Percentiles rank a stretch among this genome's conserved stretches.
These are phyloP conservation scores for Agrochola circellaris DNA, from an alignment of 2,888 invertebrate genomes.

Conservation along the genomic window DNA sequence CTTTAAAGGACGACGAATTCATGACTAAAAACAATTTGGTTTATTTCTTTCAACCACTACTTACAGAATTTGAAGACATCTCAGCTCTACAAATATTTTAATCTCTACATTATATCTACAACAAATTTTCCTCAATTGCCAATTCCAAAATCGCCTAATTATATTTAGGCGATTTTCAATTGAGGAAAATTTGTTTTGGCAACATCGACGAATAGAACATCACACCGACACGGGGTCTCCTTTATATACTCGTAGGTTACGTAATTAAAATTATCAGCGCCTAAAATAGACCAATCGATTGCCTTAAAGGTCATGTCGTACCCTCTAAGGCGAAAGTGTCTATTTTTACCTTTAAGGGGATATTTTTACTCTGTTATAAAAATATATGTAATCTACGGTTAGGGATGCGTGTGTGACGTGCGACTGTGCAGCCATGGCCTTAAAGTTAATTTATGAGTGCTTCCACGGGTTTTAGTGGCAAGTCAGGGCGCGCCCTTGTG, in stretches of 20 bases:
- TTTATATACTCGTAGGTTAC: conserved; percentile 11
- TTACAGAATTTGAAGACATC: neutral
- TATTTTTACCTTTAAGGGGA: conserved; percentile 31
- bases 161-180: neutral
- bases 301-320: conserved; percentile 33
- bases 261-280: conserved; percentile 25
- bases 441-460: conserved; percentile 52
- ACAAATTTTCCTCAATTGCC: no score
- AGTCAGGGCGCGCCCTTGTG: conserved; percentile 37
- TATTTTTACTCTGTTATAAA: conserved; percentile 29
- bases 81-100: neutral
- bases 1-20: neutral
- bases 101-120: no score
- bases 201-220: conserved; percentile 13
- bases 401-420: conserved; percentile 50
- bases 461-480: conserved; percentile 40
- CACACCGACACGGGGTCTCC: neutral
- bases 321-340: neutral
- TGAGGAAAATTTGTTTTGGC: conserved; percentile 1
- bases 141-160: no score
- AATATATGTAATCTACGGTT: conserved; percentile 28
- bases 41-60: neutral
- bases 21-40: neutral
- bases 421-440: conserved; percentile 39
- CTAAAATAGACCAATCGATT: conserved; percentile 26